Percentiles rank a stretch among this genome's conserved stretches.
These are phyloP conservation scores for Pollenia angustigena DNA, from an alignment of 2,888 invertebrate genomes.

Conservation along the genomic window DNA sequence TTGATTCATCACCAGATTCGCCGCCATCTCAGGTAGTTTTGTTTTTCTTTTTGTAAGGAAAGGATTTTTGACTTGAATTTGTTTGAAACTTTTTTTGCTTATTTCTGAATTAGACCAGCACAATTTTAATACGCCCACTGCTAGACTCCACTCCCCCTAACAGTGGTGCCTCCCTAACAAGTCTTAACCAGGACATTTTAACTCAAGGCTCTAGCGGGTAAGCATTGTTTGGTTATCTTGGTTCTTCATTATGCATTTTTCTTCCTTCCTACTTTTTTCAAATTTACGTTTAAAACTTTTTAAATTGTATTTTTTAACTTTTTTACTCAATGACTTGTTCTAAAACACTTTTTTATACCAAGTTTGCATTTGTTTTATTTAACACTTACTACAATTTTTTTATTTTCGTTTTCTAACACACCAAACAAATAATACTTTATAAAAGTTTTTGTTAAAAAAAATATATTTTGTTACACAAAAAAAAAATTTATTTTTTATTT, in stretches of 20 bases:
- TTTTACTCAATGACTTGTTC: conserved; percentile 39
- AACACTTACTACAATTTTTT: conserved; percentile 24
- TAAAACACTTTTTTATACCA: conserved; percentile 27
- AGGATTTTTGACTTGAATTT: conserved; percentile 2
- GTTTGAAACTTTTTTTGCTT: not conserved
- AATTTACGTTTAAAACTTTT: conserved; percentile 41
- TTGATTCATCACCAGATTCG: conserved; percentile 83
- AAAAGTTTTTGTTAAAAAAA: conserved; percentile 29
- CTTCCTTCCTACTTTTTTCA: conserved; percentile 19
- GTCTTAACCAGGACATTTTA: conserved; percentile 79
- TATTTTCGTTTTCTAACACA: conserved; percentile 23
- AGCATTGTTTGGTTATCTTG: conserved; percentile 28
- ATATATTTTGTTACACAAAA: not conserved
- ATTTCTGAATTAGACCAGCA: conserved; percentile 79
- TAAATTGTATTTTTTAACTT: conserved; percentile 27
- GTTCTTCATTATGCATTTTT: conserved; percentile 33
- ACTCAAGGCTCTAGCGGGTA: conserved; percentile 77
- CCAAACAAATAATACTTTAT: conserved; percentile 8
- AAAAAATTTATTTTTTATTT: not conserved
- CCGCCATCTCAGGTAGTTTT: conserved; percentile 83
- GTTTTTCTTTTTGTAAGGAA: not conserved
- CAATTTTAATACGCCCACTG: conserved; percentile 83
- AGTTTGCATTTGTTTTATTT: conserved; percentile 48
- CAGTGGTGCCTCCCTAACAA: conserved; percentile 82
- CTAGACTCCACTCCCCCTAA: conserved; percentile 83